Evolutionary conservation across 2,113 vertebrate species (phyloP), one percentile per base, ranked within the genome.

Genomic region (Ameiurus melas): DNA sequence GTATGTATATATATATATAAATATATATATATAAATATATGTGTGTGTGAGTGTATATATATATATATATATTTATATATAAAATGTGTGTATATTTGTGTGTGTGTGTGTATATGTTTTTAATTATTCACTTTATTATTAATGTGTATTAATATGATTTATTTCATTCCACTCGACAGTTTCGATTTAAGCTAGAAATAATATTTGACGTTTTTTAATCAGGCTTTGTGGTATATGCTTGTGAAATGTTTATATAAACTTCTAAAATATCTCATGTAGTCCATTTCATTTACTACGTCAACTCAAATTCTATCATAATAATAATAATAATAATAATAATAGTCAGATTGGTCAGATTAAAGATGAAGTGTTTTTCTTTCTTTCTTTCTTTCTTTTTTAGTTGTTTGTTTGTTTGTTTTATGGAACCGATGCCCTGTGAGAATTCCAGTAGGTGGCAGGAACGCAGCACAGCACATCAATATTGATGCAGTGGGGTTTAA

Each of bases 401-500:
- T 14, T 17, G 14, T 78, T 27, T 14, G 2, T 51, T 33, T 70
- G 6, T 53, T 94, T 92, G 86, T 91, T 90, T 30, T 92, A 92
- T 88, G 89, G 90, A 93, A 89, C 89, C 89, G 86, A 43, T 39
- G 84, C 91, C 73, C 90, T 89, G 89, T 91, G 86, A 86, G 92
- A 93, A 90, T 92, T 92, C 84, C 91, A 89, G 88, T 55, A 58
- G 92, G 91, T 89, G 85, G 91, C 87, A 86, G 80, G 89, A 91
- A 93, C 66, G 89, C 78, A 91, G 91, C 93, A 93, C 94, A 94
- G 91, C 91, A 88, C 79, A 94, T 96, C 90, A 95, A 96, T 96
- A 96, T 96, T 96, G 92, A 96, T 95, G 94, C 89, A 92, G 83
- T 91, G 92, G 89, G 92, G 92, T 93, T 93, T 93, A 94, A 93